Base-by-base conservation (phyloP, 2,113 vertebrate genomes). In the Lynx canadensis region DNA sequence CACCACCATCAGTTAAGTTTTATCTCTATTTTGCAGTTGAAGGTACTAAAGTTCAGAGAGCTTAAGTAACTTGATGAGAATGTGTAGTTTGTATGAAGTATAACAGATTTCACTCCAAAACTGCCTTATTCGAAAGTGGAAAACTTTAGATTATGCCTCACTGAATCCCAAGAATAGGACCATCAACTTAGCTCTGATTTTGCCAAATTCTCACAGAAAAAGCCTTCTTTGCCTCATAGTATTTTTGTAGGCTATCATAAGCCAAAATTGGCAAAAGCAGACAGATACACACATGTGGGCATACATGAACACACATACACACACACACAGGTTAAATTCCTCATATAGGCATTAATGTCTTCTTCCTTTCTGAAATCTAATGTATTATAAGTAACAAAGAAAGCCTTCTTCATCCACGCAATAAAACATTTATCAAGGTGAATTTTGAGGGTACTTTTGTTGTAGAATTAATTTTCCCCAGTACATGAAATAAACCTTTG, bases 121-220 rank as follows among this genome's bases (percentile, higher is more conserved):
- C n/a, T n/a, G 29, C 25, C 25, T 86, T 68, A 52, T 3, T 81
- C 27, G 15, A 29, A 85, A 52, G 38, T 66, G 50, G n/a, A 52
- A 69, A 92, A 57, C 13, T 83, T 87, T 57, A 71, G 50, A 57
- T 25, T 33, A n/a, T 13, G 16, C n/a, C 19, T 78, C 27, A 89
- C 1, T 36, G 38, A 82, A 71, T 79, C 21, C 45, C 57, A 82
- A 74, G 33, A 94, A 21, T 45, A 50, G 36, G 45, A 65, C 27
- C n/a, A 85, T 74, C 36, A 65, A 4, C 27, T 71, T 79, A 82
- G 2, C 81, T 60, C 23, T 87, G 38, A 45, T 83, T 65, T 94
- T 95, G n/a, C 19, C 88, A 92, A 5, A 89, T 89, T 86, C 27
- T 73, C 68, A 78, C n/a, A 57, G 76, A 83, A 78, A 81, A 79